Evolutionary conservation across 1,140 invertebrate species (phyloP), one percentile per base, ranked within the genome.

Genomic region (Pantala flavescens): DNA sequence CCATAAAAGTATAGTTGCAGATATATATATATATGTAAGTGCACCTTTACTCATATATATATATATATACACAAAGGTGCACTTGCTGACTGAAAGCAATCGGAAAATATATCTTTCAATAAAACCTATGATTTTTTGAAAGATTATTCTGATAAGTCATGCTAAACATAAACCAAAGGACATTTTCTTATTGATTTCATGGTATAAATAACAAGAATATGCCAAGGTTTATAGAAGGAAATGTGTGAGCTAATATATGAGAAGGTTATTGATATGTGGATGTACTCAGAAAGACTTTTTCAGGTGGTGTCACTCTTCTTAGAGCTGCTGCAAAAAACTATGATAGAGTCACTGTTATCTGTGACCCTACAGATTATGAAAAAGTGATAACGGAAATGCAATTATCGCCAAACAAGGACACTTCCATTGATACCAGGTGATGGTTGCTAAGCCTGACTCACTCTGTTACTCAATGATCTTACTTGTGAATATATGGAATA

Each of bases 241-340:
- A n/a, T n/a, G n/a, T n/a, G n/a, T n/a, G n/a, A n/a, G n/a, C n/a
- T n/a, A n/a, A n/a, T n/a, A n/a, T n/a, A n/a, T n/a, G n/a, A n/a
- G n/a, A n/a, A n/a, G n/a, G n/a, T n/a, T n/a, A n/a, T n/a, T n/a
- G n/a, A n/a, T n/a, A n/a, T n/a, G n/a, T n/a, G n/a, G n/a, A n/a
- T n/a, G n/a, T n/a, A n/a, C n/a, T n/a, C n/a, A n/a, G n/a, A n/a
- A n/a, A n/a, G n/a, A 36, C 9, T 36, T 36, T 77, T 79, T 19
- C 76, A 87, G 95, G 96, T 75, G 97, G 97, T 70, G 97, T 99
- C 0, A 98, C 97, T 0, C 82, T 99, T 9, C 83, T 99, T 0
- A 84, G 97, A 80, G 97, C 97, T 11, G 97, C 96, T 21, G 97
- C 97, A 19, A 99, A 99, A 84, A 99, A 99, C 85, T 95, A 98